Base-by-base conservation (phyloP, 2,113 vertebrate species). In the Haemorhous mexicanus region DNA sequence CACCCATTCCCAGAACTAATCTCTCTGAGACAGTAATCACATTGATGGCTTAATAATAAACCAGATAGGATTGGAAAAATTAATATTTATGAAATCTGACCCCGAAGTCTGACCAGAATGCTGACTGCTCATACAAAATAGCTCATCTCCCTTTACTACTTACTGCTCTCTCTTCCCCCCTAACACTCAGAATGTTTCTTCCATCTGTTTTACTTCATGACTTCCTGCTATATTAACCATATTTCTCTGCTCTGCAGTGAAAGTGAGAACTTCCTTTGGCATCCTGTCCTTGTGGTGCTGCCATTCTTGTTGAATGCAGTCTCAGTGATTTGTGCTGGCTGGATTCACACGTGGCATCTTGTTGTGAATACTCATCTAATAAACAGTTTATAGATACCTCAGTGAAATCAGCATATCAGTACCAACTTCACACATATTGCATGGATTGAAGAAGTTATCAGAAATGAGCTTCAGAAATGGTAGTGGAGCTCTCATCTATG, bases 211-310 rank as follows among this genome's bases (percentile, higher is more conserved):
- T 69, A 68, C 82, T 91, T 95, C 74, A 87, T 7, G 3, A 76
- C 16, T 94, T 79, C 58, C 81, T 90, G 67, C 78, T 89, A 82
- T 82, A 95, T 89, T 95, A 95, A 69, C 93, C 50, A 63, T 83
- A 93, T 69, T 73, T 82, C 81, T 74, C 53, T 3, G 14, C 82
- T 64, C 10, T 83, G 67, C 70, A 73, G 67, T 62, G 75, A 62
- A 94, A 94, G 90, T 66, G 95, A 96, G 85, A 96, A 88, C 63
- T 94, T 73, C 32, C 63, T 80, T 82, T 87, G 93, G 75, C 91
- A 91, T 73, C 58, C 50, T 91, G n/a, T 82, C 50, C 41, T 78
- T 2, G 13, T 68, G 61, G 30, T 64, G n/a, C 46, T 70, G 61
- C 44, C 6, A 0, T 67, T 70, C 80, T 28, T 52, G 6, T 22